Conservation (phyloP, 30 jellyfish, hydroid and myxozoan species). For the Turritopsis dohrnii region DNA sequence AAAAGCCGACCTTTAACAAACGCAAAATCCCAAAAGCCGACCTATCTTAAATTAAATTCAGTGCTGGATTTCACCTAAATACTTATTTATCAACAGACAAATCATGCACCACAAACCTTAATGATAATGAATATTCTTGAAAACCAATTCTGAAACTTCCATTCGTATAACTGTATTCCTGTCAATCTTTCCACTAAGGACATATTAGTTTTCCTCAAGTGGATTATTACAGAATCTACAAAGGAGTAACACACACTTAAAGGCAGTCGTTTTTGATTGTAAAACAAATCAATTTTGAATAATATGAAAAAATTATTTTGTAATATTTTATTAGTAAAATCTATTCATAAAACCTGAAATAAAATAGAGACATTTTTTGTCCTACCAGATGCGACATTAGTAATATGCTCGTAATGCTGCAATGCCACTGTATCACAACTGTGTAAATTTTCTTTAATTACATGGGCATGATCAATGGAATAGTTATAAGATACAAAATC, state of each 20-base stretch:
- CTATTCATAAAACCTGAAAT: not conserved
- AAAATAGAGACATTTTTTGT: not conserved
- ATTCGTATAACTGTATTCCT: slow-evolving; percentile 37
- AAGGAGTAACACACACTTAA: not conserved
- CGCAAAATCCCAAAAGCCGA: no score
- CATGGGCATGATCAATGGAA: slow-evolving; percentile 20
- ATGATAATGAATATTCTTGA: slow-evolving; percentile 50
- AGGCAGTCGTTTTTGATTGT: not conserved
- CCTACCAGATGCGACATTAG: slow-evolving; percentile 1
- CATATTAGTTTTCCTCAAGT: not conserved
- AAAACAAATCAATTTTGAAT: no score
- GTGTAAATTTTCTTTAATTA: slow-evolving; percentile 15
- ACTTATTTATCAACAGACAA: not conserved
- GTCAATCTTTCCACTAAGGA: slow-evolving; percentile 33
- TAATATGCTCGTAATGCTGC: not conserved
- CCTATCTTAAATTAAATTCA: no score
- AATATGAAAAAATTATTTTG: no score
- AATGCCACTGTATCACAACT: not conserved
- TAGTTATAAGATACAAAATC: slow-evolving; percentile 43
- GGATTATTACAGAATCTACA: not conserved
- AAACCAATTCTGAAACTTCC: slow-evolving; percentile 35
- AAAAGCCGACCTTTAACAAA: no score
- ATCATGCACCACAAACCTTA: slow-evolving; percentile 43
- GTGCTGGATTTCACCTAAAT: no score
- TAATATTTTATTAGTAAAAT: no score